A percentile compares a stretch with the other conserved stretches of the same genome.
Evolutionary conservation across 2,888 invertebrate genomes (phyloP).

Genomic region (Drosophila diplacantha): DNA sequence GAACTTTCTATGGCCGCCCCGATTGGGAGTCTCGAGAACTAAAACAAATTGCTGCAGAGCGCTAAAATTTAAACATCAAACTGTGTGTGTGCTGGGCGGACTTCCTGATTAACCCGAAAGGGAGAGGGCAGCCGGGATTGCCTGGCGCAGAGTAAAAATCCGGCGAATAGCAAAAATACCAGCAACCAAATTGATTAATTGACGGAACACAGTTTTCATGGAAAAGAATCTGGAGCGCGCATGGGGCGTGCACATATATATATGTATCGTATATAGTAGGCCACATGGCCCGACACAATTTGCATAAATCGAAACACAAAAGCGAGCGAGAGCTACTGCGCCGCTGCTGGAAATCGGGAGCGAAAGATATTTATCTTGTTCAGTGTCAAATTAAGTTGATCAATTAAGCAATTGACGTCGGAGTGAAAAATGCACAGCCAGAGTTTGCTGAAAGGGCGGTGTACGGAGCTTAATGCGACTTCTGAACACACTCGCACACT

Average conservation of each 20-base stretch:
- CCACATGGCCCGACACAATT: conserved; percentile 65
- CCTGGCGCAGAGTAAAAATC: conserved; percentile 21
- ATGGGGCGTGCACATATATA: conserved; percentile 12
- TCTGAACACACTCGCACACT: conserved; percentile 29
- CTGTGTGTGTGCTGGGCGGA: conserved; percentile 43
- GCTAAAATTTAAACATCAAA: conserved; percentile 66
- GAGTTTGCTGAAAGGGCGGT: conserved; percentile 9
- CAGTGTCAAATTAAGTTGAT: conserved; percentile 75
- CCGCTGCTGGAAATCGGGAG: conserved; percentile 54
- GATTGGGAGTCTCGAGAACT: conserved; percentile 31
- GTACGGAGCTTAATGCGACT: conserved; percentile 44
- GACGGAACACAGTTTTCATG: conserved; percentile 64
- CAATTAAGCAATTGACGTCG: conserved; percentile 73
- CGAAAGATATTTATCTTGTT: conserved; percentile 68
- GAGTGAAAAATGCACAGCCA: conserved; percentile 23
- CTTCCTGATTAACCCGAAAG: conserved; percentile 68
- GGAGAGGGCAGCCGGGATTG: conserved; percentile 24
- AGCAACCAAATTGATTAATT: conserved; percentile 66
- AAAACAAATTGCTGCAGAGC: conserved; percentile 62
- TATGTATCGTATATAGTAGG: conserved; percentile 34
- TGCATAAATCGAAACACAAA: conserved; percentile 72
- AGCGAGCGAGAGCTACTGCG: conserved; percentile 48
- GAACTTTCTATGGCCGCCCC: conserved; percentile 7
- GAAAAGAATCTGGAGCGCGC: conserved; percentile 53
- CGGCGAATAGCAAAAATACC: conserved; percentile 45